phyloP scores from a whole-genome alignment of 2,113 vertebrate genomes.

The Ceyx margarethae region DNA sequence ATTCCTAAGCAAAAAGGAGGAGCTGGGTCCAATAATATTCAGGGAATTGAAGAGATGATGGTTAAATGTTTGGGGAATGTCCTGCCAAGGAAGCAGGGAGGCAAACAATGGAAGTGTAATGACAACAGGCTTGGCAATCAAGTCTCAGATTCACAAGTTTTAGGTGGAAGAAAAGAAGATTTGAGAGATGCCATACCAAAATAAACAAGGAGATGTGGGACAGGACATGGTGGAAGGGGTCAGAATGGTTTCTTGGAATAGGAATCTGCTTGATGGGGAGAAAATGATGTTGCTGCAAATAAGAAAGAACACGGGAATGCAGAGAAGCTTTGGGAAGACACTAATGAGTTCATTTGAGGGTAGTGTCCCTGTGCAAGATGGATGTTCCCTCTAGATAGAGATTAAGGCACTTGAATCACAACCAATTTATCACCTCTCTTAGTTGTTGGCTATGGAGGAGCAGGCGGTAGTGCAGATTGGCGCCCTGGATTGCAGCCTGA shows the following conservation, averaged over 20 bases:
- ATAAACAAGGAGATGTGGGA: background rate
- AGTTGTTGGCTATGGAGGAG: background rate
- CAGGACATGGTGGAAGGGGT: background rate
- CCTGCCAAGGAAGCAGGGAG: background rate
- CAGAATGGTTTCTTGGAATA: background rate
- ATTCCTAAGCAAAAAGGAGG: background rate
- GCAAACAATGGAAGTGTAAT: background rate
- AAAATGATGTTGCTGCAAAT: background rate
- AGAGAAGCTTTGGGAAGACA: background rate
- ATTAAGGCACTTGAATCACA: constrained; percentile 54
- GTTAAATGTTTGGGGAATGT: too few relatives aligned
- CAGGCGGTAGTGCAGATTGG: background rate
- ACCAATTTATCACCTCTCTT: constrained; percentile 40
- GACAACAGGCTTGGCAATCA: background rate
- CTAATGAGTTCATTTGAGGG: constrained; percentile 30
- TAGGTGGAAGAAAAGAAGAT: background rate
- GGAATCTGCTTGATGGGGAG: background rate
- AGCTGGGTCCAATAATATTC: background rate
- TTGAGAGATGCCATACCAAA: background rate
- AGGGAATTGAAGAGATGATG: background rate
- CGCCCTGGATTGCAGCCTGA: background rate
- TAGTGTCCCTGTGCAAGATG: background rate
- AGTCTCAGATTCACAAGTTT: background rate
- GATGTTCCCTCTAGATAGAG: constrained; percentile 12
- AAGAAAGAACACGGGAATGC: background rate